Conservation (phyloP, 2,113 vertebrate species). For the Athene cunicularia region DNA sequence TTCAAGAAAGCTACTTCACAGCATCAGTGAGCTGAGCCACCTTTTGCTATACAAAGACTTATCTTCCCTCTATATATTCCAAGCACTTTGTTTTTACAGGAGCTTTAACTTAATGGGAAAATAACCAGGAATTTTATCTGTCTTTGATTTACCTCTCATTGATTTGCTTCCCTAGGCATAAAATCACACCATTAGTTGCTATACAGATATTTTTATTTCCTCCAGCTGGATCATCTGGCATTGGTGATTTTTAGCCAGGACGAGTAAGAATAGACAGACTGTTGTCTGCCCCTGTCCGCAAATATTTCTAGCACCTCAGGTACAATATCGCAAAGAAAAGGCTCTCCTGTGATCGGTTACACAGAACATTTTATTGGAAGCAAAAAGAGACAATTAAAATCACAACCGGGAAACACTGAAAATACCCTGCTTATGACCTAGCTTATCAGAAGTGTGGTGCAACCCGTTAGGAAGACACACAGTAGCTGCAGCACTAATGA, state of each 20-base stretch:
- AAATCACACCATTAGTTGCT: background rate
- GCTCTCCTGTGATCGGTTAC: background rate
- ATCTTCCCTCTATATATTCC: background rate
- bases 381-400: background rate
- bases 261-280: background rate
- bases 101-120: background rate
- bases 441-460: rapidly evolving
- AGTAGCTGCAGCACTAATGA: rapidly evolving
- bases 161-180: background rate
- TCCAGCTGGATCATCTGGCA: background rate
- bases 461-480: background rate
- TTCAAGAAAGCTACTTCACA: background rate
- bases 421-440: background rate
- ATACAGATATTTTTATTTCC: background rate
- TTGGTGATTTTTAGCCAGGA: background rate
- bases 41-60: background rate
- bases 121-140: background rate
- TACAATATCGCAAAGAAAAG: rapidly evolving
- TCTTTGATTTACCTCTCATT: background rate
- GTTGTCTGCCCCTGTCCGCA: rapidly evolving
- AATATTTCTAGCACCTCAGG: background rate
- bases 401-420: background rate
- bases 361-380: background rate
- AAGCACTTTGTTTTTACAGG: background rate
- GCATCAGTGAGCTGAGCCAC: background rate